A percentile compares a stretch with the other conserved stretches of the same genome.
Conservation (phyloP, 2,797 vertebrate genomes). For the Margarornis squamiger region DNA sequence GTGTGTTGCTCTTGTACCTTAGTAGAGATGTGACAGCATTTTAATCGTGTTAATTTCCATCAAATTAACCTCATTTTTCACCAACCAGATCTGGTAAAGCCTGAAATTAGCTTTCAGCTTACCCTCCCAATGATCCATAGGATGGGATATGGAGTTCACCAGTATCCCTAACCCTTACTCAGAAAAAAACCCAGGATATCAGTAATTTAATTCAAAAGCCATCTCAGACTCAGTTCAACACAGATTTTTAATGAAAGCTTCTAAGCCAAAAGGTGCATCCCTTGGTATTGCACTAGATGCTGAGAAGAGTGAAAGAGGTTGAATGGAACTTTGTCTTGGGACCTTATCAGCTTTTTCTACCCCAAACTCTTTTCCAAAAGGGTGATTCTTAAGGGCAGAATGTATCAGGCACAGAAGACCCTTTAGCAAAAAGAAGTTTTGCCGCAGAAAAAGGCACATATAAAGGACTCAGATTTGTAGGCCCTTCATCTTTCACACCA, state of each 20-base stretch:
- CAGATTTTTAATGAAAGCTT: background rate
- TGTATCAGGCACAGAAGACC: background rate
- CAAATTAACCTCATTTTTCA: background rate
- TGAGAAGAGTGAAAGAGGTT: fast-evolving
- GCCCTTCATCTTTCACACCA: background rate
- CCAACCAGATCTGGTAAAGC: background rate
- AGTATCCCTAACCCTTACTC: background rate
- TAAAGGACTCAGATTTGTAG: background rate
- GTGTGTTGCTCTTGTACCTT: background rate
- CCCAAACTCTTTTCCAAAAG: background rate
- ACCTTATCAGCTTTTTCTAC: background rate
- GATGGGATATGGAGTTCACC: background rate
- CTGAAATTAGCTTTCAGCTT: background rate
- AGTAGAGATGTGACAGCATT: background rate
- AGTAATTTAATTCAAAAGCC: background rate
- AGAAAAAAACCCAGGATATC: background rate
- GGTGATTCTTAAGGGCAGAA: background rate
- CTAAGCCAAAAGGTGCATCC: background rate
- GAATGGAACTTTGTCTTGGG: background rate
- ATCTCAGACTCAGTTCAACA: background rate
- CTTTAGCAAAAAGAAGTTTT: background rate
- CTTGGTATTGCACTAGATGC: background rate
- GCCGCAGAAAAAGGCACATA: background rate
- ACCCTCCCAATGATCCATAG: background rate
- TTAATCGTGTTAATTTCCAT: background rate